A percentile compares a stretch with the other conserved stretches of the same genome.
Evolutionary conservation across 2,113 vertebrate genomes (phyloP).

Genomic region (Tonatia bakeri): DNA sequence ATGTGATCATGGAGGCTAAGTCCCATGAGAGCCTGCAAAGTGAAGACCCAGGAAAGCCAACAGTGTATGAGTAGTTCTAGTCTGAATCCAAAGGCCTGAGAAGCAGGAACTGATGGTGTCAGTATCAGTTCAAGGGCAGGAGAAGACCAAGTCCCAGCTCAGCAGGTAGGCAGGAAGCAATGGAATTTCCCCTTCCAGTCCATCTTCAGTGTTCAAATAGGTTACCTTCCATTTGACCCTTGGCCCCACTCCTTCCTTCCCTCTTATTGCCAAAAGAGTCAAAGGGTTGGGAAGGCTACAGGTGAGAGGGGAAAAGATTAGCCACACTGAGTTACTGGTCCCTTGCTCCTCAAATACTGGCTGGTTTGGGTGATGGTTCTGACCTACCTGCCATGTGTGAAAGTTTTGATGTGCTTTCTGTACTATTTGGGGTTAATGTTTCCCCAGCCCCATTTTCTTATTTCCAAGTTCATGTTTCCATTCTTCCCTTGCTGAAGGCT

Average conservation of each 20-base stretch:
- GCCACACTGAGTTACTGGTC: neutral
- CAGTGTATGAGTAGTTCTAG: neutral
- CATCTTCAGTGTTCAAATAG: neutral
- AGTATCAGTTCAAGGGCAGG: neutral
- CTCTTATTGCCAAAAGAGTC: neutral
- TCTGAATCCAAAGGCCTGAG: neutral
- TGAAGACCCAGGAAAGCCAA: neutral
- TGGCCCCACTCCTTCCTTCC: too few relatives aligned
- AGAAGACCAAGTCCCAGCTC: neutral
- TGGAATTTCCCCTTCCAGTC: neutral
- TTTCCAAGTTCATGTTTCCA: constrained; percentile 71
- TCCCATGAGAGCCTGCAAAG: neutral
- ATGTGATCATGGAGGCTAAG: neutral
- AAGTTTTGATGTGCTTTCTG: constrained; percentile 39
- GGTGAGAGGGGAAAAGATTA: neutral
- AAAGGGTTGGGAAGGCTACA: neutral
- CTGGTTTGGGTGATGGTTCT: neutral
- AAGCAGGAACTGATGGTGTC: neutral
- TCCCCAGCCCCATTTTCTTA: constrained; percentile 65
- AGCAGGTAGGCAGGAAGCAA: neutral
- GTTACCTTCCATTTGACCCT: neutral
- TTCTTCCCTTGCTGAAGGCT: constrained; percentile 61
- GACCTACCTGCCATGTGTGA: constrained; percentile 16
- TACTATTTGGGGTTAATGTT: neutral
- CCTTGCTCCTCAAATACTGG: constrained; percentile 22